Percentiles rank a stretch among this genome's conserved stretches.
These are phyloP conservation scores for Mizuhopecten yessoensis DNA, from an alignment of 1,140 invertebrate species.

Conservation along the genomic window DNA sequence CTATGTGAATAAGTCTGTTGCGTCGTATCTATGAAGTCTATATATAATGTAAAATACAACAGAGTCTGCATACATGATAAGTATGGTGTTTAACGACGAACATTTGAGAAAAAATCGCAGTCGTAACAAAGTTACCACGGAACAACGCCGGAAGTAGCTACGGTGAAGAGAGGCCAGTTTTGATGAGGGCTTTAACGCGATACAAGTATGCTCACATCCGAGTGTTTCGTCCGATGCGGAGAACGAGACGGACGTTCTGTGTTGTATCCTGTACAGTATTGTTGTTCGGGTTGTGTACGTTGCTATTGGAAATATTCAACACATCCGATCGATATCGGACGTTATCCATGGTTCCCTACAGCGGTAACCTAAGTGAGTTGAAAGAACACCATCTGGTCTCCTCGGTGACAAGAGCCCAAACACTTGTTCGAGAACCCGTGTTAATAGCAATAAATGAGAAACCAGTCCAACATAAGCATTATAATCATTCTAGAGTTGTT, in stretches of 20 bases:
- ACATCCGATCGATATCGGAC: background rate
- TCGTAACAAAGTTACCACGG: too few relatives aligned
- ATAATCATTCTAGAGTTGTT: background rate
- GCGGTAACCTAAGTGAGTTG: constrained; percentile 7
- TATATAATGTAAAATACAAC: background rate
- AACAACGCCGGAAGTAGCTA: background rate
- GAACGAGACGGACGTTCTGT: background rate
- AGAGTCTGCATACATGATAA: background rate
- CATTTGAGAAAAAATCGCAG: too few relatives aligned
- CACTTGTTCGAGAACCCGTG: background rate
- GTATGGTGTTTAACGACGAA: background rate
- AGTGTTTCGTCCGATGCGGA: constrained; percentile 13
- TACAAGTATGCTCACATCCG: constrained; percentile 20
- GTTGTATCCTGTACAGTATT: background rate
- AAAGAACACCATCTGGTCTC: background rate
- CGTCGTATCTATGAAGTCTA: background rate
- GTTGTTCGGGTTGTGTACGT: background rate
- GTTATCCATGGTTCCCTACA: background rate
- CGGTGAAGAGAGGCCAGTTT: background rate
- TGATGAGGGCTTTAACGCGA: background rate
- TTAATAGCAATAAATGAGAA: background rate
- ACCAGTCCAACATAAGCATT: background rate
- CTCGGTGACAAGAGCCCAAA: background rate
- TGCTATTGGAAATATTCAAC: background rate
- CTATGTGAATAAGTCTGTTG: background rate